Evolutionary conservation across 2,113 vertebrate species (phyloP).

Genomic region (Thunnus maccoyii): DNA sequence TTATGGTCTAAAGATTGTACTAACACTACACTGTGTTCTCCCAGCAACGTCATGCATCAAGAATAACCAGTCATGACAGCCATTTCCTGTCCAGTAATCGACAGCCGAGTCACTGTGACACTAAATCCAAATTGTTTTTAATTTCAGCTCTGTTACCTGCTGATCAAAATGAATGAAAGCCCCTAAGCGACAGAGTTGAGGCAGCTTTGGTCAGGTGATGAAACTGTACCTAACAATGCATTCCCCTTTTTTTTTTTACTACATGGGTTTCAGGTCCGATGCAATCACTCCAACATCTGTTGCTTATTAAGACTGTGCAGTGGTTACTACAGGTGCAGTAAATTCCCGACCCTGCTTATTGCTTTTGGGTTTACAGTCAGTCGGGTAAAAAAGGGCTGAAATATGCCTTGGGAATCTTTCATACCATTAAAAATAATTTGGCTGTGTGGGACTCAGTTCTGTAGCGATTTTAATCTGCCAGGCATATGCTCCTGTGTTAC

Average conservation of each 20-base stretch:
- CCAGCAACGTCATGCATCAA: conserved; percentile 43
- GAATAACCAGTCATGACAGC: conserved; percentile 58
- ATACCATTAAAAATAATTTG: conserved; percentile 78
- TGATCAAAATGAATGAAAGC: conserved; percentile 57
- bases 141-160: conserved; percentile 53
- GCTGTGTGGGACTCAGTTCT: conserved; percentile 61
- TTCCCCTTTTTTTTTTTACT: conserved; percentile 45
- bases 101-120: conserved; percentile 53
- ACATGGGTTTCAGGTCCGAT: conserved; percentile 34
- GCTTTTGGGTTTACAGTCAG: conserved; percentile 78
- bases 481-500: conserved; percentile 53
- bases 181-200: conserved; percentile 19
- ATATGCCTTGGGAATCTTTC: conserved; percentile 71
- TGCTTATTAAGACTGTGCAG: conserved; percentile 77
- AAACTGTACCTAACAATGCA: conserved; percentile 75
- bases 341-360: conserved; percentile 83
- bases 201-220: conserved; percentile 63
- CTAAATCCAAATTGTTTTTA: conserved; percentile 73
- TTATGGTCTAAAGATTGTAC: conserved; percentile 26
- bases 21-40: not conserved
- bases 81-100: conserved; percentile 66
- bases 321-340: conserved; percentile 85
- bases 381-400: conserved; percentile 50
- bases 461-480: conserved; percentile 62
- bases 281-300: conserved; percentile 80